Conservation (phyloP, 2,113 vertebrate species). For the Isichthys henryi region DNA sequence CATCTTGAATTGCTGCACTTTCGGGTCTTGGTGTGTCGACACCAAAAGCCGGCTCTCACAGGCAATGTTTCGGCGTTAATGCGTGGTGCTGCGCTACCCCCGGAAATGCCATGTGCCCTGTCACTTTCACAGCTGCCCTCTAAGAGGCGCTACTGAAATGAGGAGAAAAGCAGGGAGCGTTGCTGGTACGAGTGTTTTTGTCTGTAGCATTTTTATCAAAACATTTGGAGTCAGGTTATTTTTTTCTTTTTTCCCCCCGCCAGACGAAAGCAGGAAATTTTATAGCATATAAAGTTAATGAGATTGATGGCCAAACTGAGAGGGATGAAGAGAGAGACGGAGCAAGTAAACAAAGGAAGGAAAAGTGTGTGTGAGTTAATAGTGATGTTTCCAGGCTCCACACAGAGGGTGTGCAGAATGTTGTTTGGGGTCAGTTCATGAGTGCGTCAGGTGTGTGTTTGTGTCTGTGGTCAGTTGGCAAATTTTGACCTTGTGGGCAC, state of each 20-base stretch:
- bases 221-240: slow-evolving; percentile 22
- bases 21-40: neutral
- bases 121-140: neutral
- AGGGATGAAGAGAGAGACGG: slow-evolving; percentile 30
- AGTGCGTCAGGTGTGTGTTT: neutral
- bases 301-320: slow-evolving; percentile 38
- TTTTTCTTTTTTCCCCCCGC: neutral
- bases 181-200: slow-evolving; percentile 26
- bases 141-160: neutral
- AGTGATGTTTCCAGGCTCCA: slow-evolving; percentile 19
- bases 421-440: neutral
- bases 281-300: slow-evolving; percentile 38
- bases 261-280: slow-evolving; percentile 30
- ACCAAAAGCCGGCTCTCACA: neutral
- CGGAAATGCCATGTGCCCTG: neutral
- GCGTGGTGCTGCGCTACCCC: neutral
- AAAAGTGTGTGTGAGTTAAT: slow-evolving; percentile 28
- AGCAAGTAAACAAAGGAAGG: slow-evolving; percentile 29
- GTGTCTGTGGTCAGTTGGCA: neutral
- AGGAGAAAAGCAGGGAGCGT: slow-evolving; percentile 12
- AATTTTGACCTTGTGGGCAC: neutral
- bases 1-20: neutral
- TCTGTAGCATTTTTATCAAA: slow-evolving; percentile 36
- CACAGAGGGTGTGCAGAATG: slow-evolving; percentile 2
- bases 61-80: neutral